Conservation (phyloP, 37 sponge, comb jelly and placozoan species). For the Hexactinellida sp. region DNA sequence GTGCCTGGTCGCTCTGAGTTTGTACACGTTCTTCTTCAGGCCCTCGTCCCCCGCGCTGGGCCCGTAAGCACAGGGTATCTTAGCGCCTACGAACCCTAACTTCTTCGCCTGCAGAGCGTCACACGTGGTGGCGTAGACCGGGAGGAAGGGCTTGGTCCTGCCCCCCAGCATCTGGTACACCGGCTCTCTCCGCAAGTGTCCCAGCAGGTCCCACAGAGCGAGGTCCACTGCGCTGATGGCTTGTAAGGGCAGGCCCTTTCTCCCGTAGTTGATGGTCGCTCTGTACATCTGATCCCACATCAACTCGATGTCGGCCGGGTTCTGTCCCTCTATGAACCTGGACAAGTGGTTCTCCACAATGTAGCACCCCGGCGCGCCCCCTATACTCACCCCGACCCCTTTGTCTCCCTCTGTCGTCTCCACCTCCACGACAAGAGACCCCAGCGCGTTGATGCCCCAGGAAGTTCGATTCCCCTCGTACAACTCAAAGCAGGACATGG, state of each 20-base stretch:
- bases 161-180: conserved; percentile 71
- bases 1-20: conserved; percentile 47
- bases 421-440: conserved; percentile 64
- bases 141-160: conserved; percentile 38
- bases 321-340: conserved; percentile 70
- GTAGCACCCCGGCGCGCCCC: conserved; percentile 67
- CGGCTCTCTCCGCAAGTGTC: conserved; percentile 56
- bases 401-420: conserved; percentile 54
- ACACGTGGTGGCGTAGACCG: neutral
- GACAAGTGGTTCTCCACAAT: conserved; percentile 71
- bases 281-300: conserved; percentile 85
- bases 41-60: conserved; percentile 63
- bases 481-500: conserved; percentile 52
- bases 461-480: conserved; percentile 49
- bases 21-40: conserved; percentile 46
- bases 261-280: conserved; percentile 64
- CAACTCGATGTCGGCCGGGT: conserved; percentile 53
- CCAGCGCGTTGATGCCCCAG: conserved; percentile 79
- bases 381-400: conserved; percentile 77
- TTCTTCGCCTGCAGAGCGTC: conserved; percentile 25
- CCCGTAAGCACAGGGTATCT: conserved; percentile 70
- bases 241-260: conserved; percentile 65
- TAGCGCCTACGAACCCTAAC: conserved; percentile 71
- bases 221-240: conserved; percentile 85
- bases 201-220: conserved; percentile 78